These are phyloP conservation scores for Musca vetustissima DNA, from an alignment of 1,140 invertebrate genomes.

Conservation along the genomic window DNA sequence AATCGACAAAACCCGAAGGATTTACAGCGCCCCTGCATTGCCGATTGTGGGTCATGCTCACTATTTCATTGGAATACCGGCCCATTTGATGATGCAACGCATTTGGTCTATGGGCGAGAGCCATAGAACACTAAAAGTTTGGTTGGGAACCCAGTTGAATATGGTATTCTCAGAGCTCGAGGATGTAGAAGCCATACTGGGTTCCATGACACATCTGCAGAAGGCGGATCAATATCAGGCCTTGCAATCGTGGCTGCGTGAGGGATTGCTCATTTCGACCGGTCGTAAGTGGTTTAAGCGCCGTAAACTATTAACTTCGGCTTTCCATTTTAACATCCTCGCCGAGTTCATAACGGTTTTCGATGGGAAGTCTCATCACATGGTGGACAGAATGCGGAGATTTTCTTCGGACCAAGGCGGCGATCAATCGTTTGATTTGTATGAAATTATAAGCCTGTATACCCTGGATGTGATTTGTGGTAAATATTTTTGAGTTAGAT, in stretches of 20 bases:
- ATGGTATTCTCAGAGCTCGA: conserved; percentile 37
- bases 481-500: conserved; percentile 45
- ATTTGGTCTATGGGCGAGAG: not conserved
- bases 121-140: conserved; percentile 26
- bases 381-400: conserved; percentile 58
- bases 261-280: conserved; percentile 68
- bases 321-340: conserved; percentile 84
- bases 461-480: conserved; percentile 76
- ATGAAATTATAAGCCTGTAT: conserved; percentile 63
- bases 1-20: conserved; percentile 41
- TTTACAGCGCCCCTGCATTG: conserved; percentile 39
- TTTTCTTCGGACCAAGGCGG: not conserved
- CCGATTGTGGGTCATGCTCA: conserved; percentile 47
- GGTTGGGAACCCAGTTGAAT: conserved; percentile 39
- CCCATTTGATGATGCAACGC: conserved; percentile 28
- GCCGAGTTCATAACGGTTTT: conserved; percentile 75
- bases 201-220: conserved; percentile 34
- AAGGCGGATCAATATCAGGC: conserved; percentile 58
- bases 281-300: conserved; percentile 73
- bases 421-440: conserved; percentile 58
- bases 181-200: conserved; percentile 38
- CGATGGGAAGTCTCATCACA: conserved; percentile 65
- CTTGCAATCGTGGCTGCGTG: conserved; percentile 70
- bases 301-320: conserved; percentile 78
- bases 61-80: conserved; percentile 40